phyloP scores from a whole-genome alignment of 1,140 invertebrate species.

The Latrodectus geometricus region DNA sequence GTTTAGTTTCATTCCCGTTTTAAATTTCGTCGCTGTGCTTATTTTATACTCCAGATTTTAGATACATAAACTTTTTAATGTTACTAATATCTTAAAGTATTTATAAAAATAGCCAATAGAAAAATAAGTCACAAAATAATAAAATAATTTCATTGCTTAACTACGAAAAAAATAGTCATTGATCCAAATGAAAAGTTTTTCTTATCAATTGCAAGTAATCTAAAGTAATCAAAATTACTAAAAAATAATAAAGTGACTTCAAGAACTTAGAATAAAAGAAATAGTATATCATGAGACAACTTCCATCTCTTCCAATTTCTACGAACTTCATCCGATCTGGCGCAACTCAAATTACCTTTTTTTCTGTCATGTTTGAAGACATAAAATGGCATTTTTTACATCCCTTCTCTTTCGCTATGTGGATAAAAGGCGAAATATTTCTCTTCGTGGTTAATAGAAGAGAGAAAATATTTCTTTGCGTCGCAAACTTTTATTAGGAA shows the following conservation, averaged over 20 bases:
- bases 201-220: not conserved
- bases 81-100: too few relatives aligned
- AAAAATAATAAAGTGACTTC: conserved; percentile 20
- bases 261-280: not conserved
- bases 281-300: not conserved
- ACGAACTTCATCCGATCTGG: conserved; percentile 12
- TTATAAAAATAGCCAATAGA: too few relatives aligned
- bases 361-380: conserved; percentile 23
- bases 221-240: conserved; percentile 10
- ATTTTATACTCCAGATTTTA: too few relatives aligned
- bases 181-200: not conserved
- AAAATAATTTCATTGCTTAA: not conserved
- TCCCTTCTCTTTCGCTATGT: conserved; percentile 1
- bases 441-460: conserved; percentile 17
- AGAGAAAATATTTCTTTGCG: conserved; percentile 28
- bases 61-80: too few relatives aligned
- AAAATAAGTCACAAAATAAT: too few relatives aligned
- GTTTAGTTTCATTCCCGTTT: too few relatives aligned
- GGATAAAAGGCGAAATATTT: conserved; percentile 29
- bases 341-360: conserved; percentile 32
- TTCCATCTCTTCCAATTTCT: conserved; percentile 5
- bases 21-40: too few relatives aligned
- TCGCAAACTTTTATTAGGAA: conserved; percentile 12
- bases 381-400: conserved; percentile 13
- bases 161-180: not conserved